Conservation (phyloP, 2,113 vertebrate species). For the Serilophus lunatus region DNA sequence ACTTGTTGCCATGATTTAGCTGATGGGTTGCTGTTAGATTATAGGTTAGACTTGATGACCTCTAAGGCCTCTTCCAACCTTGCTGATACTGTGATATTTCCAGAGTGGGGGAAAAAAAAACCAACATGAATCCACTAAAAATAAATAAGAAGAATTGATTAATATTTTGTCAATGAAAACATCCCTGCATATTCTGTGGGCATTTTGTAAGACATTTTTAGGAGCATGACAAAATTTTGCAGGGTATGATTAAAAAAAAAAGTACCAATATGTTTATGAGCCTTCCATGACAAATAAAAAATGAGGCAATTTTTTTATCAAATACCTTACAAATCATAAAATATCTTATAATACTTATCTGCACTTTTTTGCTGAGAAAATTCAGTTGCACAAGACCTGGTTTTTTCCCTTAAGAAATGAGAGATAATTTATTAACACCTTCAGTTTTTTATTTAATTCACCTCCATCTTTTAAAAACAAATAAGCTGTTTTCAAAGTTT, state of each 20-base stretch:
- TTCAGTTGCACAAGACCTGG: background rate
- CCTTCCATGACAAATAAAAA: background rate
- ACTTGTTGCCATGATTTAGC: too few relatives aligned
- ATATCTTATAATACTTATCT: background rate
- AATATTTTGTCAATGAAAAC: background rate
- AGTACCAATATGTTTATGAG: background rate
- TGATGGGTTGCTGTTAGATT: too few relatives aligned
- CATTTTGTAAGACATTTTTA: background rate
- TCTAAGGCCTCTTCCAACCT: too few relatives aligned
- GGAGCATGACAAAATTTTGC: background rate
- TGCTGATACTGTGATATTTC: too few relatives aligned
- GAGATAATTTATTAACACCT: background rate
- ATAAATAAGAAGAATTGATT: background rate
- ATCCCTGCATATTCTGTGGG: background rate
- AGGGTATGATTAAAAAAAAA: background rate
- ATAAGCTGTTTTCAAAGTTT: background rate
- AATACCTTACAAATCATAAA: background rate
- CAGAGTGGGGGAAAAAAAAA: background rate
- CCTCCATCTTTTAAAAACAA: background rate
- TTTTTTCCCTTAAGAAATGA: background rate
- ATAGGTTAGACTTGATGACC: too few relatives aligned
- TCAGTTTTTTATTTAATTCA: background rate
- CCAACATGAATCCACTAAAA: background rate
- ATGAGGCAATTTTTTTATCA: background rate
- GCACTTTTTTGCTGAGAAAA: background rate